A percentile compares a stretch with the other conserved stretches of the same genome.
Evolutionary conservation across 2,888 invertebrate genomes (phyloP).

Genomic region (Zaprionus lineosus): DNA sequence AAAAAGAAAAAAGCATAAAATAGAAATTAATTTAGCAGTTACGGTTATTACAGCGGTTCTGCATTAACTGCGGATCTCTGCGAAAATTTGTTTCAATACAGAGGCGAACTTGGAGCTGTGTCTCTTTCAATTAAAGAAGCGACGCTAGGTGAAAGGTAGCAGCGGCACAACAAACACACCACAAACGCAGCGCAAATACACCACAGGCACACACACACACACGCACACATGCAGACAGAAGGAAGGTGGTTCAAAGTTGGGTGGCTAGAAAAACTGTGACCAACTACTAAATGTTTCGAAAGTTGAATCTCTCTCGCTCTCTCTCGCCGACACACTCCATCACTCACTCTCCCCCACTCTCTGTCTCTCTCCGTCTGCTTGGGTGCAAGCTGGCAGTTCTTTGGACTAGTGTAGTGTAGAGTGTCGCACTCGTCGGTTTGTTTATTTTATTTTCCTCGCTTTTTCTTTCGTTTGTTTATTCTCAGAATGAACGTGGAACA

Average conservation of each 20-base stretch:
- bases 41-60: conserved; percentile 74
- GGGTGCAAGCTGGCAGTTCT: too few species aligned
- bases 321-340: too few species aligned
- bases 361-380: too few species aligned
- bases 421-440: conserved; percentile 28
- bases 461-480: conserved; percentile 32
- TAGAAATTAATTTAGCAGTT: conserved; percentile 75
- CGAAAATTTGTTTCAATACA: conserved; percentile 31
- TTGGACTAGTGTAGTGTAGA: conserved; percentile 35
- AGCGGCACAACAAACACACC: conserved; percentile 5
- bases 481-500: conserved; percentile 58
- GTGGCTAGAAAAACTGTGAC: conserved; percentile 26
- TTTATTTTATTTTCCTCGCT: neutral
- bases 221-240: neutral
- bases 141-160: conserved; percentile 62
- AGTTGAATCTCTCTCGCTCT: conserved; percentile 55
- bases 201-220: neutral
- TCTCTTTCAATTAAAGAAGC: conserved; percentile 41
- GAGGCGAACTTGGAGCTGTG: conserved; percentile 2
- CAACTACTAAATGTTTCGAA: conserved; percentile 63
- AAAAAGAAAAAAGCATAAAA: conserved; percentile 1
- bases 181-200: neutral
- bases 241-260: conserved; percentile 42
- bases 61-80: conserved; percentile 17
- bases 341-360: too few species aligned